These are phyloP conservation scores for Adelges cooleyi DNA, from an alignment of 1,140 invertebrate species.

Conservation along the genomic window DNA sequence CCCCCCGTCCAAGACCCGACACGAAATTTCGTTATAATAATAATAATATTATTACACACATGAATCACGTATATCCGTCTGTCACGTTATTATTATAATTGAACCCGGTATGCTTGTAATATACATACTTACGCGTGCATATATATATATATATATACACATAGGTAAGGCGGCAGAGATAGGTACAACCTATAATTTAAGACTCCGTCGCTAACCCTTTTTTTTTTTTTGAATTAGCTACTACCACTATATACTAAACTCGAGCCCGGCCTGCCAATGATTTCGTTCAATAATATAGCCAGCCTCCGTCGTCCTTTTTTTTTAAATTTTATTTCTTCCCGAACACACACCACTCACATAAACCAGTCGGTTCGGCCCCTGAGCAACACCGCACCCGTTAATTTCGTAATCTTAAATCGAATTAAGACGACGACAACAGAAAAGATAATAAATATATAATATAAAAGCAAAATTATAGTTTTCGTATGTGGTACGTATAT, in stretches of 20 bases:
- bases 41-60: neutral
- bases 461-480: too few relatives aligned
- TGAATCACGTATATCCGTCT: conserved; percentile 15
- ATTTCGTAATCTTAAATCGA: conserved; percentile 18
- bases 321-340: too few relatives aligned
- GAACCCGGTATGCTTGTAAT: neutral
- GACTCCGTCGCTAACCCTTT: conserved; percentile 25
- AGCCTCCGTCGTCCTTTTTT: neutral
- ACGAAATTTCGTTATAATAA: neutral
- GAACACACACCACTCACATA: too few relatives aligned
- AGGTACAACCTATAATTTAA: conserved; percentile 23
- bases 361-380: neutral
- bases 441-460: too few relatives aligned
- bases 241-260: neutral
- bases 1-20: too few relatives aligned
- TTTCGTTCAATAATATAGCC: conserved; percentile 25
- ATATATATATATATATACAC: too few relatives aligned
- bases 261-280: neutral
- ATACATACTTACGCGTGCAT: neutral
- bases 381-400: conserved; percentile 20
- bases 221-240: conserved; percentile 23
- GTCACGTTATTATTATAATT: conserved; percentile 29
- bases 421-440: too few relatives aligned
- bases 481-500: too few relatives aligned
- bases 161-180: neutral